These are phyloP conservation scores for Calliphora vicina DNA, from an alignment of 1,140 invertebrate genomes.

Conservation along the genomic window DNA sequence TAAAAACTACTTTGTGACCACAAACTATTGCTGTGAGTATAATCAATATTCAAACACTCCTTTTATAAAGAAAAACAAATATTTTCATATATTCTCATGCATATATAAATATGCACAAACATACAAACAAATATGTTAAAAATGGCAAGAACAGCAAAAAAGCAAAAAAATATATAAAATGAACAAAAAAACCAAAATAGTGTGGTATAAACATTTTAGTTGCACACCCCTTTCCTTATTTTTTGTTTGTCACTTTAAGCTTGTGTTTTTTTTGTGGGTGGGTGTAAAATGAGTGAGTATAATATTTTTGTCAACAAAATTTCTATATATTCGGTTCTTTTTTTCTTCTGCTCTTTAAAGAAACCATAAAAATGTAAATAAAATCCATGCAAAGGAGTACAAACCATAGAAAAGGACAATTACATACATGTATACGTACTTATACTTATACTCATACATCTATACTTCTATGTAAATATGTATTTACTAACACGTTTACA, in stretches of 20 bases:
- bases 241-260: too few relatives aligned
- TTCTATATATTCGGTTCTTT: too few relatives aligned
- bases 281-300: too few relatives aligned
- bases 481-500: too few relatives aligned
- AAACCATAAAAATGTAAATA: slow-evolving; percentile 19
- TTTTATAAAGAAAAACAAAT: slow-evolving; percentile 5
- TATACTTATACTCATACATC: not conserved
- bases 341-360: not conserved
- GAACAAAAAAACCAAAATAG: not conserved
- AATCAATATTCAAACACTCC: slow-evolving; percentile 24
- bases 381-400: not conserved
- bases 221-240: not conserved
- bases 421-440: not conserved
- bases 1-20: not conserved
- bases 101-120: not conserved
- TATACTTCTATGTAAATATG: not conserved
- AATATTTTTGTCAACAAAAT: not conserved
- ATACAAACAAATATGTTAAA: not conserved
- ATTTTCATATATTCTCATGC: not conserved
- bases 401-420: not conserved
- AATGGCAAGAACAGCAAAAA: not conserved
- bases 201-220: not conserved
- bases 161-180: not conserved
- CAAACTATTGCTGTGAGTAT: not conserved
- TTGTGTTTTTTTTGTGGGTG: too few relatives aligned